Conservation (phyloP, 2,797 vertebrate genomes). For the Triplophysa bombifrons region DNA sequence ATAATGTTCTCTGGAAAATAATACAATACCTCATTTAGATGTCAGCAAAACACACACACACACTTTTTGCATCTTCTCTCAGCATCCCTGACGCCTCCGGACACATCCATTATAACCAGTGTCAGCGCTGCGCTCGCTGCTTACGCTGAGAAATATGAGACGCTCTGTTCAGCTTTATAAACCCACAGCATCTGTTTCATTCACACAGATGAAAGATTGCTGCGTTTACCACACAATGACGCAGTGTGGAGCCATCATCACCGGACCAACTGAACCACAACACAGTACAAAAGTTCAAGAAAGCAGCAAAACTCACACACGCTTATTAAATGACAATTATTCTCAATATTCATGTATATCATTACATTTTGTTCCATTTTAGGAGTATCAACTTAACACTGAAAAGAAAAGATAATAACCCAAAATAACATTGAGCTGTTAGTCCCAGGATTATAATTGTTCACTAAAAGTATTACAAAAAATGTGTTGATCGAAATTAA, state of each 20-base stretch:
- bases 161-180: conserved; percentile 21
- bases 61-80: conserved; percentile 37
- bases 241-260: neutral
- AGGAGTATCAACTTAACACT: too few species aligned
- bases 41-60: conserved; percentile 50
- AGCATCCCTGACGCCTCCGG: conserved; percentile 13
- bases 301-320: too few species aligned
- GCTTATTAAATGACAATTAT: too few species aligned
- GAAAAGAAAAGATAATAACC: too few species aligned
- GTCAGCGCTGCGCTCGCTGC: conserved; percentile 4
- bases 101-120: conserved; percentile 32
- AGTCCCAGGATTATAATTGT: too few species aligned
- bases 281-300: too few species aligned
- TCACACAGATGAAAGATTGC: conserved; percentile 30
- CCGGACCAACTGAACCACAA: neutral
- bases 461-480: too few species aligned
- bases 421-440: too few species aligned
- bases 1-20: conserved; percentile 56
- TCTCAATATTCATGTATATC: too few species aligned
- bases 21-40: conserved; percentile 61
- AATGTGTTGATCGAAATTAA: too few species aligned
- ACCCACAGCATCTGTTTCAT: conserved; percentile 35
- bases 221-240: neutral
- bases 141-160: conserved; percentile 30
- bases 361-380: too few species aligned